A percentile compares a stretch with the other conserved stretches of the same genome.
Evolutionary conservation across 2,113 vertebrate genomes (phyloP).

Genomic region (Oenanthe oenanthe): DNA sequence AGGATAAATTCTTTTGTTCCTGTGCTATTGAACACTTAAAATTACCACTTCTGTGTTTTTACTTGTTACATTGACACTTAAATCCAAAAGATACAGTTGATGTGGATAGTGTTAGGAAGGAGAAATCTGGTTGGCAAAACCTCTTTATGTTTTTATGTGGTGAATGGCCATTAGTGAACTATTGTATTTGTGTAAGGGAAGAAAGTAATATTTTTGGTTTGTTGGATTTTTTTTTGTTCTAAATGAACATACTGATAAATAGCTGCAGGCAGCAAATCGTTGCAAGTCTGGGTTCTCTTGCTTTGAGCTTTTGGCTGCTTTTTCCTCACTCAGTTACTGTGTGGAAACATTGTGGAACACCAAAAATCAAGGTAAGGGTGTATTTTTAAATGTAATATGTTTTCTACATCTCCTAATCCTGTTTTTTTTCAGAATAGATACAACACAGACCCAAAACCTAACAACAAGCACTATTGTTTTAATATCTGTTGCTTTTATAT

Average conservation of each 20-base stretch:
- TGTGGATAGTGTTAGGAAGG: not conserved
- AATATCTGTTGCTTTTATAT: not conserved
- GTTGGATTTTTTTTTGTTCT: not conserved
- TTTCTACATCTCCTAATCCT: not conserved
- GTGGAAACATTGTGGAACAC: constrained; percentile 30
- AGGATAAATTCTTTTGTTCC: not conserved
- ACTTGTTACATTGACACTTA: not conserved
- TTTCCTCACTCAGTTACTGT: constrained; percentile 33
- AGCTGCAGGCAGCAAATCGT: not conserved
- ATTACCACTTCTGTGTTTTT: not conserved
- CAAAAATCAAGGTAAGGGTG: constrained; percentile 42
- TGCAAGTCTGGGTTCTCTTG: not conserved
- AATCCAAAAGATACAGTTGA: not conserved
- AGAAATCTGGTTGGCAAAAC: constrained; percentile 35
- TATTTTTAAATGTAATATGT: not conserved
- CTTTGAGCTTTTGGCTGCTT: constrained; percentile 24
- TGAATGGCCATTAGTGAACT: not conserved
- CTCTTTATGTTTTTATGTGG: not conserved
- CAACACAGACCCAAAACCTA: not conserved
- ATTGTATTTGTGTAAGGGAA: not conserved
- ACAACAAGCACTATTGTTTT: not conserved
- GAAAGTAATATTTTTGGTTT: not conserved
- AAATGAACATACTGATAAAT: not conserved
- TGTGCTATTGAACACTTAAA: not conserved
- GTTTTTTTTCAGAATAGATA: not conserved